Base-by-base conservation (phyloP, 2,797 vertebrate genomes). In the Gallinago solitaria region DNA sequence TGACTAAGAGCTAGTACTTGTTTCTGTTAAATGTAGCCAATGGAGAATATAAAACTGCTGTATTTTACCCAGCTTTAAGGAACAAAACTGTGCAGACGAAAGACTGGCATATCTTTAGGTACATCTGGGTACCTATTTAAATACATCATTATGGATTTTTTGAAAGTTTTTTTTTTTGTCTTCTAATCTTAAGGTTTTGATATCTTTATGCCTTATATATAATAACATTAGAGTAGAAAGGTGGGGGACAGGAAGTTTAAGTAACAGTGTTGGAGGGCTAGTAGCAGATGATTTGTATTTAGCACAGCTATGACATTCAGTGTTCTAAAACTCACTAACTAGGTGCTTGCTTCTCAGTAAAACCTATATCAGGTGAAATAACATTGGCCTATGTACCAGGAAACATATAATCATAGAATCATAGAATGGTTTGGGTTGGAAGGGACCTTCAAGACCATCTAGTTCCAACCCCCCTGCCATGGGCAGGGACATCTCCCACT, bases 321-420 rank as follows among this genome's bases (percentile, higher is more conserved):
- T 33, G 3, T 51, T 86, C 54, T 50, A 76, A 53, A 82, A 47
- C 4, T 64, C 8, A 43, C 17, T 1, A 56, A 33, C 5, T 37
- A 25, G 3, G 1, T 43, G 20, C 57, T 74, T 51, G 17, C 5
- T 39, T 56, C 39, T 83, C 11, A 3, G 8, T 33, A 48, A 56
- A 79, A 43, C 4, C 9, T 32, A 10, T 15, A 10, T 15, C 11
- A 33, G 30, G 4, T 71, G 63, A 80, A 71, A 60, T 33, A 6
- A 4, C 12, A 32, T n/a, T 9, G 0, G 0, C 4, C 14, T 73
- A 23, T 17, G 15, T 73, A 13, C 15, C 35, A 69, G 56, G 2
- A 61, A 4, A 4, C 41, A 41, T 41, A 41, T 6, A 41, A 41
- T 16, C 41, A 41, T 41, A 41, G 41, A 41, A 41, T 41, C 41